Base-by-base conservation (phyloP, 1,140 invertebrate species). In the Amyelois transitella region DNA sequence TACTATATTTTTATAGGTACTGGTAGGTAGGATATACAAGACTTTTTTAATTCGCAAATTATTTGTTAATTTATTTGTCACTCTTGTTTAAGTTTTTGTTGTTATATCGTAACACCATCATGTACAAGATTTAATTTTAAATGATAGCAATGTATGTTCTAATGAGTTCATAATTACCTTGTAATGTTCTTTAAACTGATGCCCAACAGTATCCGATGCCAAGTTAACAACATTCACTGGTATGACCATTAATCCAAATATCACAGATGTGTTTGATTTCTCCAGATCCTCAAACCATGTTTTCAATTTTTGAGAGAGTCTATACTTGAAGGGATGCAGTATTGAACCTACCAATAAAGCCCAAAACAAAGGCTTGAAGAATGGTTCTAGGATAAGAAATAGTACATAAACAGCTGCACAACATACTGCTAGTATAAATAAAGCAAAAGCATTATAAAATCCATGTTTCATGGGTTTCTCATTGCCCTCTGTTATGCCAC, bases 291-390 rank as follows among this genome's bases (percentile, higher is more conserved):
- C 81, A 62, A 94, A 92, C 96, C 96, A 97, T 58, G 89, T 89
- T 57, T 92, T 91, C 45, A 95, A 89, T 63, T 89, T 89, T 18
- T 91, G 91, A 5, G 94, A 92, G 10, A 97, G 73, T 22, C 91
- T 92, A 53, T 92, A 90, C 75, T 98, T 98, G 65, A 97, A 94
- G 0, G 96, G 96, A 82, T 97, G 95, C 19, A 98, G 89, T 25
- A 97, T 94, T 6, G 95, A 96, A 10, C 96, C 96, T 48, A 96
- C 96, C 12, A 99, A 82, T 45, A 98, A 86, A 3, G 97, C 97
- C 97, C 97, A 99, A 56, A 98, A 91, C 24, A 99, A 77, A 0
- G 97, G 96, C 69, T 96, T 94, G 14, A 98, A 91, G 86, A 99
- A 99, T 0, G 97, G 96, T 74, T 96, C 94, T 4, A 98, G 83